These are phyloP conservation scores for Zaprionus vittiger DNA, from an alignment of 1,140 invertebrate species.

Conservation along the genomic window DNA sequence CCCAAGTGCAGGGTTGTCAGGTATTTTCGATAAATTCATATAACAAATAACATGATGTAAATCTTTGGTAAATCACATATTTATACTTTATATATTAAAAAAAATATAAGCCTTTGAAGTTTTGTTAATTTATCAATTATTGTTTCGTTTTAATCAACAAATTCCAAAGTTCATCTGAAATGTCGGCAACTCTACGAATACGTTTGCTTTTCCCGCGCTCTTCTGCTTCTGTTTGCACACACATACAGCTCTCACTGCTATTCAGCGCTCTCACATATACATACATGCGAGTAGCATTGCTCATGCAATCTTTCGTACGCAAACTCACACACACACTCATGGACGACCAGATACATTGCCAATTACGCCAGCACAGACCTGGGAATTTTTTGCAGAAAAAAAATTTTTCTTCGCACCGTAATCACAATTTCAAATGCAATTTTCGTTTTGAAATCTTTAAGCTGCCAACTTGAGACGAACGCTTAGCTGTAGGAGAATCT, in stretches of 20 bases:
- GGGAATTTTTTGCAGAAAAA: constrained; percentile 76
- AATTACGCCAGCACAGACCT: constrained; percentile 73
- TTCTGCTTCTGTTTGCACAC: constrained; percentile 47
- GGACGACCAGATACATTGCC: constrained; percentile 41
- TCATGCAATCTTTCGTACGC: constrained; percentile 10
- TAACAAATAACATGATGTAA: background rate
- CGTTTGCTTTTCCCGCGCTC: constrained; percentile 47
- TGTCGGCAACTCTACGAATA: constrained; percentile 54
- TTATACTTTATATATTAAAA: background rate
- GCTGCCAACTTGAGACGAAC: constrained; percentile 50
- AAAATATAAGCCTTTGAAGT: background rate
- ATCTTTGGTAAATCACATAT: background rate
- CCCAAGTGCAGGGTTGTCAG: constrained; percentile 58
- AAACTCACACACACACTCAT: constrained; percentile 41
- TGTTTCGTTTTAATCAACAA: constrained; percentile 4
- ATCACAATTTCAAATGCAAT: constrained; percentile 72
- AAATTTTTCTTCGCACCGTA: constrained; percentile 68
- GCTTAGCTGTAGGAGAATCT: constrained; percentile 52
- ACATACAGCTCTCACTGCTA: constrained; percentile 24
- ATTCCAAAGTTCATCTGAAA: constrained; percentile 6
- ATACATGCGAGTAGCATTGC: constrained; percentile 18
- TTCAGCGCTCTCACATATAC: constrained; percentile 44
- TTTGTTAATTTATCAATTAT: background rate
- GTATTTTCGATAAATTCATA: background rate
- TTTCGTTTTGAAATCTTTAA: constrained; percentile 59